phyloP scores from a whole-genome alignment of 2,113 vertebrate species.

The Limanda limanda region DNA sequence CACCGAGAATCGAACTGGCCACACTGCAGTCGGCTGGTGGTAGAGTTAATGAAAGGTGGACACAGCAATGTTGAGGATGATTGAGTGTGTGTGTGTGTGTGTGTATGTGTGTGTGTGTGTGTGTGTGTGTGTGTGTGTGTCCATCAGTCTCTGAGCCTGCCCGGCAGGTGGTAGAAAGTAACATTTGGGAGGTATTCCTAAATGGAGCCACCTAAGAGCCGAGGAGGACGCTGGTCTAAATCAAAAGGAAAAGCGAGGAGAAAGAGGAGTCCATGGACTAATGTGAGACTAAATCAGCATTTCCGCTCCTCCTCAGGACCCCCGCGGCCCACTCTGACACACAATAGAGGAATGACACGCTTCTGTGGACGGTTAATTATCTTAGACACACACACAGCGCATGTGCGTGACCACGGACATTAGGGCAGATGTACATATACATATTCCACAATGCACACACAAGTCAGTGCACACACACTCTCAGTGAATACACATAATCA shows the following conservation, averaged over 20 bases:
- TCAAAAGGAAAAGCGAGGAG: constrained; percentile 62
- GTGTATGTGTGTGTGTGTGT: constrained; percentile 52
- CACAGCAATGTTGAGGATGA: constrained; percentile 12
- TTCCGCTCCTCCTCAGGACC: constrained; percentile 75
- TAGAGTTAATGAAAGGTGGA: constrained; percentile 80
- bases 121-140: constrained; percentile 25
- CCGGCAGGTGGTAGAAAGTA: constrained; percentile 39
- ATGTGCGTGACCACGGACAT: constrained; percentile 47
- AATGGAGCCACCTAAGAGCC: constrained; percentile 36
- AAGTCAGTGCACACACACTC: constrained; percentile 14
- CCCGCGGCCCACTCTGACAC: constrained; percentile 62
- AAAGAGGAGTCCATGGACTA: constrained; percentile 56
- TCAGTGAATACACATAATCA: neutral
- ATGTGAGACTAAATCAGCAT: constrained; percentile 78
- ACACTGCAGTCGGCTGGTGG: constrained; percentile 79
- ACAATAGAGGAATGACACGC: constrained; percentile 79
- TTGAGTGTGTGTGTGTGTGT: constrained; percentile 17
- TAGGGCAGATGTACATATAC: constrained; percentile 39
- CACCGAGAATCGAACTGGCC: constrained; percentile 56
- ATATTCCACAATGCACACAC: constrained; percentile 13
- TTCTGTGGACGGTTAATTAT: constrained; percentile 80
- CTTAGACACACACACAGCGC: constrained; percentile 63
- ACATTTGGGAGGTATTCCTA: constrained; percentile 33
- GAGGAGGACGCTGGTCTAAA: constrained; percentile 49
- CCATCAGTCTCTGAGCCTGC: neutral